Percentiles rank a stretch among this genome's conserved stretches.
Conservation (phyloP, 2,797 vertebrate genomes). For the Morelia viridis region DNA sequence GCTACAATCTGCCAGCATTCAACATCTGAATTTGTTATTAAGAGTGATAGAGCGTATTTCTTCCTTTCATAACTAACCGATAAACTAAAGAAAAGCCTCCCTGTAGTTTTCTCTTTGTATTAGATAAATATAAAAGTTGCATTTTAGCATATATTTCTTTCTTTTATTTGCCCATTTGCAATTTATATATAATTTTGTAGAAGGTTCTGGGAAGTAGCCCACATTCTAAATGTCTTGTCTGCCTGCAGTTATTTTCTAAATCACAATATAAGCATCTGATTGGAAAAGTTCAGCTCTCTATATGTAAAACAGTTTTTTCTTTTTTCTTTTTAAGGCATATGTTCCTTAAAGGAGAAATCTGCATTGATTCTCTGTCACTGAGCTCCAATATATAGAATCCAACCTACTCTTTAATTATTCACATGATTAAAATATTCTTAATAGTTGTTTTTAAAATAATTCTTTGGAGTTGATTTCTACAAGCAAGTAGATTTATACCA, state of each 20-base stretch:
- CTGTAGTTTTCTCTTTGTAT: conserved; percentile 30
- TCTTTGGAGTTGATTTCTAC: conserved; percentile 21
- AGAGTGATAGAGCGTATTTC: neutral
- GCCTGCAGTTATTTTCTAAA: neutral
- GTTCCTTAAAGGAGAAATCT: neutral
- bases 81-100: neutral
- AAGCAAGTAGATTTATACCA: neutral
- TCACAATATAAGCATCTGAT: neutral
- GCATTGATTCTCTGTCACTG: no score
- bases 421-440: neutral
- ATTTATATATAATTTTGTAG: conserved; percentile 37
- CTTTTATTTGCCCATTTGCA: conserved; percentile 2
- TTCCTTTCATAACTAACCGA: neutral
- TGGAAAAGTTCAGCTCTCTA: neutral
- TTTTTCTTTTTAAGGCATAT: neutral
- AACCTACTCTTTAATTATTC: neutral
- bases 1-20: neutral
- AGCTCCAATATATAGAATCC: no score
- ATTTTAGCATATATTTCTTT: conserved; percentile 16
- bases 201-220: conserved; percentile 24
- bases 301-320: neutral
- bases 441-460: neutral
- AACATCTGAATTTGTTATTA: neutral
- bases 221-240: neutral
- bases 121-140: no score